These are phyloP conservation scores for Archaeoteleia sp. DNA, from an alignment of 2,888 invertebrate species.

Conservation along the genomic window DNA sequence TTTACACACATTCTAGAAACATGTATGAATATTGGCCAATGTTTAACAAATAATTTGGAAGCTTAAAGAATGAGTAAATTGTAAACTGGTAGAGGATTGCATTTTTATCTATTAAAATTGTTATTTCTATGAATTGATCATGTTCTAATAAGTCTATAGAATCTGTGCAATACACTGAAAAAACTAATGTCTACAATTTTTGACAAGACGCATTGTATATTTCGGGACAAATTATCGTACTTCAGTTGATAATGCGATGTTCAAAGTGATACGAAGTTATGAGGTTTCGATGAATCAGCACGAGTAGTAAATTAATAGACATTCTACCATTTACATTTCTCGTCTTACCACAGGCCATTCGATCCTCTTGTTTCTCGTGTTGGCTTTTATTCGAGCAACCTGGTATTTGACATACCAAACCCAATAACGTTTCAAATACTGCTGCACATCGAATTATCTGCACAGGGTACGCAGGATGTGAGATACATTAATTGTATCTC, in stretches of 20 bases:
- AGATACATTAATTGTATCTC: constrained; percentile 53
- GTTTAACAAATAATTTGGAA: no score
- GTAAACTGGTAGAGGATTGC: no score
- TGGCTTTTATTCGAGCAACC: constrained; percentile 32
- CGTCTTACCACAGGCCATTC: constrained; percentile 42
- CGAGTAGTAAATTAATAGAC: constrained; percentile 34
- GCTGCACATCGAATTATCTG: constrained; percentile 42
- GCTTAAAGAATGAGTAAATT: no score
- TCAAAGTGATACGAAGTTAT: constrained; percentile 15
- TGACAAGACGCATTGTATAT: no score
- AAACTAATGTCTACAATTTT: constrained; percentile 4
- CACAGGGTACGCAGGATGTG: constrained; percentile 43
- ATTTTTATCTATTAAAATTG: no score
- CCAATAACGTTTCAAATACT: constrained; percentile 14
- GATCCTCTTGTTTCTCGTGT: constrained; percentile 14
- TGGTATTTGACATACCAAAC: constrained; percentile 25
- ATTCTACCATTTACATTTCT: constrained; percentile 38
- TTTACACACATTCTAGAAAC: no score
- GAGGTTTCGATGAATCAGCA: constrained; percentile 8
- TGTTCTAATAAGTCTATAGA: no score
- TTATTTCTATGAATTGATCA: no score
- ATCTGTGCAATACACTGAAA: no score
- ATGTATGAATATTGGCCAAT: no score
- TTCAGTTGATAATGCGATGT: constrained; percentile 20
- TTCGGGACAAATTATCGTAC: constrained; percentile 18